Base-by-base conservation (phyloP, 2,797 vertebrate genomes). In the Psittacula derbiana region DNA sequence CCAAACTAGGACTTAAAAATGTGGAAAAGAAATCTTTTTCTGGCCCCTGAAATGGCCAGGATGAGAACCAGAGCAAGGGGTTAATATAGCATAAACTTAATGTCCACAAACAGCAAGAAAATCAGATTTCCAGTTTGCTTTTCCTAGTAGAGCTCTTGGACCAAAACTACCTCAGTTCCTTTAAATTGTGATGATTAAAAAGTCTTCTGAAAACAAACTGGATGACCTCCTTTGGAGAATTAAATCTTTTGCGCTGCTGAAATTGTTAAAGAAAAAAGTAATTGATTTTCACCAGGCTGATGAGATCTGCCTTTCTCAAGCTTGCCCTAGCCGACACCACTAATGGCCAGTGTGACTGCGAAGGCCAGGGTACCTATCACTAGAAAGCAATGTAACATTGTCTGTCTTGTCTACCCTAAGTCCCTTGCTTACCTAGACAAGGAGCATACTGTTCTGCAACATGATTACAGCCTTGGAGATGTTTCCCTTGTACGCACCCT, bases 91-190 rank as follows among this genome's bases (percentile, higher is more conserved):
- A 64, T 55, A 58, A 62, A 40, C 6, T 16, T 23, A 10, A 73
- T 10, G 1, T 38, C 8, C 16, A n/a, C 1, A 3, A 14, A n/a
- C 3, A 66, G 7, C 3, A 79, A 57, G 55, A 2, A 31, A 66
- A 41, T 24, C 6, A 8, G 4, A 3, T 2, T 36, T 82, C 73
- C n/a, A 0, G 8, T 60, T 62, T 73, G 7, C 21, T 94, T 92
- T 92, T 76, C 40, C 41, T 25, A 55, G 17, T 14, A 7, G 17
- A 61, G 4, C 4, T 86, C 25, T 64, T 86, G n/a, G 23, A 61
- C 33, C 5, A 75, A 72, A 94, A 71, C 28, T 55, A 10, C 11
- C 10, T 75, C 41, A 7, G 5, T 27, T 76, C 5, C 4, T 76
- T 41, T 70, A 16, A 70, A 70, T 73, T 2, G 2, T 2, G 25